Evolutionary conservation across 1,140 invertebrate species (phyloP), one percentile per base, ranked within the genome.

Genomic region (Drosophila murphyi): DNA sequence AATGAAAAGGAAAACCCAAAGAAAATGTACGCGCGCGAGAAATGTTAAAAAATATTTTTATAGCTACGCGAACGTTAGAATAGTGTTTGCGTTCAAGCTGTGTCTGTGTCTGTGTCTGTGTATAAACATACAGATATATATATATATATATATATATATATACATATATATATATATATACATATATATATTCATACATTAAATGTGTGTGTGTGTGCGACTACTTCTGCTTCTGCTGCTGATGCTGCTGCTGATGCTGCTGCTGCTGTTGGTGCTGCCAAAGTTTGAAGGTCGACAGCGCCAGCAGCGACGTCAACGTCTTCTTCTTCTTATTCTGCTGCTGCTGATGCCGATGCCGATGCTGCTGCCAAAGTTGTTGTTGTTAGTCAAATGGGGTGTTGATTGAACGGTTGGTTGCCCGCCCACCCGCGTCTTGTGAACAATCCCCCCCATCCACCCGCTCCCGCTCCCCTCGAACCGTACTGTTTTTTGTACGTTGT

Each of bases 31-130:
- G 76, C 80, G 76, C 72, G 78, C 76, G 76, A 88, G 80, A 88
- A 87, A 87, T 88, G 83, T 72, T 87, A 83, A 87, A 87, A 88
- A 87, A 87, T 87, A 87, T 83, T 88, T 87, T 87, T 88, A 87
- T 87, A 87, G 83, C 83, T 88, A 48, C 85, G 85, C 80, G 85
- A 89, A 83, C 78, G 85, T 89, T 89, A 89, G 85, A 89, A 89
- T 89, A 89, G 85, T 89, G 85, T 83, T 88, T 89, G 85, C 55
- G 31, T 50, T 63, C 57, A 52, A 35, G 43, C 47, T 12, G 5
- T 39, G 5, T 59, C 5, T 52, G 31, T 48, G 6, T 28, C 12
- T 48, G 31, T 64, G 41, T 43, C 37, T 51, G 61, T 52, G 48
- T 41, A 48, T 65, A n/a, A 54, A 6, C 47, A 34, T 57, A 41